phyloP scores from a whole-genome alignment of 1,140 invertebrate species.

The Apocrypta bakeri region DNA sequence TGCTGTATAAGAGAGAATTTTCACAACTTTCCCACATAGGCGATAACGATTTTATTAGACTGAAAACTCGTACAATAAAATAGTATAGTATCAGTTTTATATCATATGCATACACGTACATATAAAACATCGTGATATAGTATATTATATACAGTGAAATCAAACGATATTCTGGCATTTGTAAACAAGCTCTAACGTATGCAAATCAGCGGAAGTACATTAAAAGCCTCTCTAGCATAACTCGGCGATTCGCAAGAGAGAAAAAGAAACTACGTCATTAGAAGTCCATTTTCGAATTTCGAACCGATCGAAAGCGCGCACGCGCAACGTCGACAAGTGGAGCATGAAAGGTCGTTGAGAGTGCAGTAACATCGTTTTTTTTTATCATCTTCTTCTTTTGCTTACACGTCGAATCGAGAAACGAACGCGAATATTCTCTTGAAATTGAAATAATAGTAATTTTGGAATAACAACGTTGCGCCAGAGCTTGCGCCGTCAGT shows the following conservation, averaged over 20 bases:
- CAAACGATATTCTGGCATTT: not conserved
- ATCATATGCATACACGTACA: not conserved
- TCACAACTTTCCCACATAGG: not conserved
- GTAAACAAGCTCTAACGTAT: not conserved
- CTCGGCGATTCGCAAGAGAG: not conserved
- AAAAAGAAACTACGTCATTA: slow-evolving; percentile 11
- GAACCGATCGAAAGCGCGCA: slow-evolving; percentile 33
- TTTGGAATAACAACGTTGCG: not conserved
- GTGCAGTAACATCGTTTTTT: slow-evolving; percentile 40
- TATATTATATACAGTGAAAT: not conserved
- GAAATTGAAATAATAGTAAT: too few relatives aligned
- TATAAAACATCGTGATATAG: too few relatives aligned
- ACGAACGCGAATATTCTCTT: too few relatives aligned
- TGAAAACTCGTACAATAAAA: not conserved
- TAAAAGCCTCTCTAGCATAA: not conserved
- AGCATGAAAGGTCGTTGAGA: slow-evolving; percentile 45
- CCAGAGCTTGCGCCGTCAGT: not conserved
- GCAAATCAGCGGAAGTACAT: not conserved
- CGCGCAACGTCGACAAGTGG: slow-evolving; percentile 21
- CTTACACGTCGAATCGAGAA: not conserved
- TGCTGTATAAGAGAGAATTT: not conserved
- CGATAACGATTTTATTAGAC: not conserved
- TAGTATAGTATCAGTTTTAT: not conserved
- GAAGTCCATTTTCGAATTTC: slow-evolving; percentile 16
- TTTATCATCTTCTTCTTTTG: slow-evolving; percentile 42